Conservation (phyloP, 1,140 invertebrate species). For the Temnothorax curvispinosus region DNA sequence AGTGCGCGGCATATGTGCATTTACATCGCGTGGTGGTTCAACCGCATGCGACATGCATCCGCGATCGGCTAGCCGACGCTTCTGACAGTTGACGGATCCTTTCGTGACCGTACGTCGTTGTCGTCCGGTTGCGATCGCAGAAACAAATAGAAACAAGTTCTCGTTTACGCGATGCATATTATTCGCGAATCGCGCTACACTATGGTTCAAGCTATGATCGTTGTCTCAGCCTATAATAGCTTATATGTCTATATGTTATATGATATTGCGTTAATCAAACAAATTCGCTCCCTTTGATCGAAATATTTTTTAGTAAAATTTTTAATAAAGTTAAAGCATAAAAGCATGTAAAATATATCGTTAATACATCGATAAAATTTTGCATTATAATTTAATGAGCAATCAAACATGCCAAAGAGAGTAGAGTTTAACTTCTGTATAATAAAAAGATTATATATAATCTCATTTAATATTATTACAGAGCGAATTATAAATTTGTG, state of each 20-base stretch:
- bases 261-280: not conserved
- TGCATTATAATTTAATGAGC: not conserved
- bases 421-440: not conserved
- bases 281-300: not conserved
- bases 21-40: slow-evolving; percentile 25
- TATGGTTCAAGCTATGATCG: not conserved
- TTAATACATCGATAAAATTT: not conserved
- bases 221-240: not conserved
- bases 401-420: not conserved
- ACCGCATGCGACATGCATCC: slow-evolving; percentile 32
- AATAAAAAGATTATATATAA: not conserved
- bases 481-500: not conserved
- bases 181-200: slow-evolving; percentile 15
- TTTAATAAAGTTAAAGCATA: not conserved
- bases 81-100: slow-evolving; percentile 45
- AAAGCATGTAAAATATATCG: not conserved
- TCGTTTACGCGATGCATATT: slow-evolving; percentile 21
- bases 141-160: not conserved
- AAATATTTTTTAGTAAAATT: not conserved
- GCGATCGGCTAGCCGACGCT: slow-evolving; percentile 23
- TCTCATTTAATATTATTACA: not conserved
- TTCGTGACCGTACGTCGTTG: slow-evolving; percentile 28
- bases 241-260: no score
- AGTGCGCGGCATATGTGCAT: not conserved
- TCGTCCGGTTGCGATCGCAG: slow-evolving; percentile 3